Evolutionary conservation across 2,797 vertebrate genomes (phyloP).

Genomic region (Danio albolineatus): DNA sequence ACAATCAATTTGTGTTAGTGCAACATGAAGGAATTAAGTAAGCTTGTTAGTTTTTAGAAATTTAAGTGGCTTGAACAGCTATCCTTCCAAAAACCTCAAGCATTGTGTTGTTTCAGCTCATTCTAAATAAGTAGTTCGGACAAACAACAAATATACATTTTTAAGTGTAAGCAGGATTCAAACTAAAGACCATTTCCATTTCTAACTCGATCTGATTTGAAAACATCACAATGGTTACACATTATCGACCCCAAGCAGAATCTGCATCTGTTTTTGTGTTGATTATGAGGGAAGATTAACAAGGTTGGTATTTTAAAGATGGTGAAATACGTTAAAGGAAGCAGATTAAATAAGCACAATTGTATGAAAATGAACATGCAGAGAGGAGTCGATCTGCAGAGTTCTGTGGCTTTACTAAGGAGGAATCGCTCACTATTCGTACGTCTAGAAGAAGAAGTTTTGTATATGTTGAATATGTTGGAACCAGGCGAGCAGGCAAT

Average conservation of each 20-base stretch:
- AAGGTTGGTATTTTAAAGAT: neutral
- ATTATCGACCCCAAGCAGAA: neutral
- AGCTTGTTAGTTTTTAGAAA: too few species aligned
- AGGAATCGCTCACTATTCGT: neutral
- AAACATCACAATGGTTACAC: too few species aligned
- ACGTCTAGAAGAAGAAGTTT: conserved; percentile 6
- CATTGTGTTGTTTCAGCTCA: too few species aligned
- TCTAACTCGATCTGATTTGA: neutral
- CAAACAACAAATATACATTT: too few species aligned
- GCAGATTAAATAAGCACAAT: neutral
- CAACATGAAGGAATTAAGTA: too few species aligned
- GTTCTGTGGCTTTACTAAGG: neutral
- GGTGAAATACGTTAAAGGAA: neutral
- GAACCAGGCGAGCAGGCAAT: conserved; percentile 42
- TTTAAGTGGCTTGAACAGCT: too few species aligned
- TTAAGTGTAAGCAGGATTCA: neutral
- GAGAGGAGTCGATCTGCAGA: neutral
- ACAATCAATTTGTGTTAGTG: too few species aligned
- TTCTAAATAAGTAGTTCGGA: too few species aligned
- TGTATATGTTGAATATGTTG: conserved; percentile 16
- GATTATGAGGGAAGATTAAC: neutral
- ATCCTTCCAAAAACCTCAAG: too few species aligned
- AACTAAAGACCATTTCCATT: neutral
- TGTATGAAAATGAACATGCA: neutral
- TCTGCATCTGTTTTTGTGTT: neutral